Percentiles rank a stretch among this genome's conserved stretches.
Evolutionary conservation across 2,888 invertebrate genomes (phyloP).

Genomic region (Eutolmus rufibarbis): DNA sequence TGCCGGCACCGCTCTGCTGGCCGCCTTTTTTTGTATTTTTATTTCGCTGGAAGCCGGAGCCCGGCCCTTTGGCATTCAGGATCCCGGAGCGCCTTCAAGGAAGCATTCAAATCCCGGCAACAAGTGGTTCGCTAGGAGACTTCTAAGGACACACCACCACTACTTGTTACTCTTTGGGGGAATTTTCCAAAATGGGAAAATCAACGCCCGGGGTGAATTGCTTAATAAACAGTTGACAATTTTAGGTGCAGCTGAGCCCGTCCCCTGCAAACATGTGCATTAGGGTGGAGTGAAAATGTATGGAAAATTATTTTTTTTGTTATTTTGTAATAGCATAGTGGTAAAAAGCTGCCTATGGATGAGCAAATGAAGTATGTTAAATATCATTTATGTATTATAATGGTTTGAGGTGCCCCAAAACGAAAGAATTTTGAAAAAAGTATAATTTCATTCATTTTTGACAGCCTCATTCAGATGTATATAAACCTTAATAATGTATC

Average conservation of each 20-base stretch:
- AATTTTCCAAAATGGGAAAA: slow-evolving; percentile 3
- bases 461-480: too few relatives aligned
- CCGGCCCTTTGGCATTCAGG: background rate
- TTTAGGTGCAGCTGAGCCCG: background rate
- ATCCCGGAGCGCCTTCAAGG: background rate
- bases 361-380: too few relatives aligned
- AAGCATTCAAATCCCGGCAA: background rate
- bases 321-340: too few relatives aligned
- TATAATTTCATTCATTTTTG: too few relatives aligned
- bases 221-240: slow-evolving; percentile 31
- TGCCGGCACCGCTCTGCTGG: background rate
- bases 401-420: too few relatives aligned
- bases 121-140: slow-evolving; percentile 9
- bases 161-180: slow-evolving; percentile 11
- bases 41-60: background rate
- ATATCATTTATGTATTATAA: too few relatives aligned
- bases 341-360: too few relatives aligned
- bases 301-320: too few relatives aligned
- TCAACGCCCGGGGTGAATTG: slow-evolving; percentile 18
- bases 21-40: background rate
- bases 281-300: too few relatives aligned
- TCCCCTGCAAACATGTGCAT: background rate
- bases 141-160: background rate
- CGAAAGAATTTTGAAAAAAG: too few relatives aligned
- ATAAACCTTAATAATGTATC: too few relatives aligned